A percentile compares a stretch with the other conserved stretches of the same genome.
phyloP scores from a whole-genome alignment of 2,113 vertebrate species.

The Cyphomyrus plagiostoma region DNA sequence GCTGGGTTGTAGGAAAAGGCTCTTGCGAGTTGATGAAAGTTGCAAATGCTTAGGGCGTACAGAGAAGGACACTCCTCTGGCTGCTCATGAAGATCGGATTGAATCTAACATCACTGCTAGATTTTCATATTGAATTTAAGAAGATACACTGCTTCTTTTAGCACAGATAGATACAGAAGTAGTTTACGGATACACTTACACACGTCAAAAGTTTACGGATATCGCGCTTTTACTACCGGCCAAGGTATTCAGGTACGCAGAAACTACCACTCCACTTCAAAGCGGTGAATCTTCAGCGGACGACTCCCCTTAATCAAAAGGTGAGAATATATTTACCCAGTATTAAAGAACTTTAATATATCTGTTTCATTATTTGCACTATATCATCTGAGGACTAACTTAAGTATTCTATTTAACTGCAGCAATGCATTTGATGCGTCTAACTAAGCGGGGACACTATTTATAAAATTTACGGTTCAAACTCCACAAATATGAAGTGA shows the following conservation, averaged over 20 bases:
- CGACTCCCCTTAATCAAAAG: not conserved
- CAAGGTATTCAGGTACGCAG: not conserved
- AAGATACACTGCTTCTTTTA: not conserved
- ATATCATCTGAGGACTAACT: not conserved
- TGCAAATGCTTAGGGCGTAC: conserved; percentile 4
- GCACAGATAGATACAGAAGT: not conserved
- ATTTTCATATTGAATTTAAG: not conserved
- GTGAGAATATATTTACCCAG: not conserved
- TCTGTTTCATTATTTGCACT: not conserved
- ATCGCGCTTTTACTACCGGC: not conserved
- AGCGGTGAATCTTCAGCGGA: not conserved
- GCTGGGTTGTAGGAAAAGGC: not conserved
- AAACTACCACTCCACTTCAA: not conserved
- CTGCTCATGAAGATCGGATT: not conserved
- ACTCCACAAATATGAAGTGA: not conserved
- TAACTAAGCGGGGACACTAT: not conserved
- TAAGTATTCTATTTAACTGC: not conserved
- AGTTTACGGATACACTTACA: not conserved
- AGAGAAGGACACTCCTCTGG: not conserved
- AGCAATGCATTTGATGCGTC: not conserved
- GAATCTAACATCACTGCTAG: not conserved
- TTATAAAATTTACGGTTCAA: not conserved
- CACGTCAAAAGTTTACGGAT: not conserved
- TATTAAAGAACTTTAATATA: not conserved
- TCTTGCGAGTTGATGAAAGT: conserved; percentile 8